phyloP scores from a whole-genome alignment of 2,797 vertebrate genomes.

The Anas georgica region DNA sequence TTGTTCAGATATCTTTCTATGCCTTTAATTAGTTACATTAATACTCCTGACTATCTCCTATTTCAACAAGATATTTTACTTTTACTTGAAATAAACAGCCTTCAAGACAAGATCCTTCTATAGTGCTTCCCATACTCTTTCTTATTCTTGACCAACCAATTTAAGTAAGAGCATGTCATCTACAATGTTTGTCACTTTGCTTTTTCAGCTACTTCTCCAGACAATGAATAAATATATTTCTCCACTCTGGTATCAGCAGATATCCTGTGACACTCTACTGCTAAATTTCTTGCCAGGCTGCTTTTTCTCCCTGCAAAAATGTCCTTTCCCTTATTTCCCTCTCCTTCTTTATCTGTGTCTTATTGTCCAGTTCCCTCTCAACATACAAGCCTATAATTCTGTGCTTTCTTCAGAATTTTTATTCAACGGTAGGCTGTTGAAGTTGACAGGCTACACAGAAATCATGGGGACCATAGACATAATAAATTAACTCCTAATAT shows the following conservation, averaged over 20 bases:
- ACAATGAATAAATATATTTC: conserved; percentile 23
- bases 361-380: not conserved
- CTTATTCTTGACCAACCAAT: not conserved
- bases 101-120: not conserved
- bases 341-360: not conserved
- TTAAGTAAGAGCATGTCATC: not conserved
- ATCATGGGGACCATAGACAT: not conserved
- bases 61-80: not conserved
- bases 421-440: not conserved
- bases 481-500: not conserved
- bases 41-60: not conserved
- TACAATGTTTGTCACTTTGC: conserved; percentile 14
- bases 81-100: not conserved
- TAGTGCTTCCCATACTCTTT: not conserved
- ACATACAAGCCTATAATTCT: not conserved
- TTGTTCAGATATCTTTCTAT: not conserved
- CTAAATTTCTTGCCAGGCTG: not conserved
- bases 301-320: not conserved
- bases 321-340: not conserved
- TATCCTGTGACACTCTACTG: not conserved
- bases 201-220: conserved; percentile 35
- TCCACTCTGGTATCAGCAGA: not conserved
- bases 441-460: not conserved
- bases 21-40: not conserved
- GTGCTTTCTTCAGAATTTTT: conserved; percentile 6